Base-by-base conservation (phyloP, 2,113 vertebrate species). In the Corythoichthys haematopterus region DNA sequence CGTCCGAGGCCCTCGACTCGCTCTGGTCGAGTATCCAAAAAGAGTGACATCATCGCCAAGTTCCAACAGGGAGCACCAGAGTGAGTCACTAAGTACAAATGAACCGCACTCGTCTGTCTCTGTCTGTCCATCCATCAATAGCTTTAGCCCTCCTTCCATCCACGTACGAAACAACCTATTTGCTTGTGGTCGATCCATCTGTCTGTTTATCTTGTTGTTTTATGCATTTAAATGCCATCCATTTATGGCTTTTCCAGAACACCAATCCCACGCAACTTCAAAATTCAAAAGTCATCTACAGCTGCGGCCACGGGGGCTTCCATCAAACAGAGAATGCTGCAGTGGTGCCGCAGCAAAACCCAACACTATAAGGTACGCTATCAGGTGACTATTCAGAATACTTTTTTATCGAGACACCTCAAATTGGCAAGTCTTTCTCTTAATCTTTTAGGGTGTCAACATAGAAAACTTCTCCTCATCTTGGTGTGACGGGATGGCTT, bases 391-490 rank as follows among this genome's bases (percentile, higher is more conserved):
- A 2, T 20, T 12, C 3, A 43, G 9, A n/a, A 35, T 12, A 28
- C 28, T 36, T 57, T 2, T 14, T 36, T 14, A 36, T 57, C 14
- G 2, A 57, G 33, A 7, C 12, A 14, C 2, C 12, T 35, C 33
- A 36, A 36, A 13, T 14, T 33, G 6, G 4, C 5, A 57, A 14
- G 55, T 50, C 58, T 50, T 52, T 64, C 38, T 48, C 57, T 77
- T 66, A 16, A 48, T 57, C 3, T 65, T 66, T 69, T 20, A 93
- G 92, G 88, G 87, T 1, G 70, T 93, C 64, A 84, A 65, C 69
- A 89, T 93, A 65, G 91, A 93, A 67, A 93, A 93, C 83, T 93
- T 92, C 80, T 93, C 92, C 0, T 93, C 92, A 0, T 93, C 91
- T 58, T 93, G 92, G 92, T 84, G 80, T 40, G 68, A 93, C 11